Evolutionary conservation across 2,113 vertebrate genomes (phyloP), one percentile per base, ranked within the genome.

Genomic region (Eubucco bourcierii): DNA sequence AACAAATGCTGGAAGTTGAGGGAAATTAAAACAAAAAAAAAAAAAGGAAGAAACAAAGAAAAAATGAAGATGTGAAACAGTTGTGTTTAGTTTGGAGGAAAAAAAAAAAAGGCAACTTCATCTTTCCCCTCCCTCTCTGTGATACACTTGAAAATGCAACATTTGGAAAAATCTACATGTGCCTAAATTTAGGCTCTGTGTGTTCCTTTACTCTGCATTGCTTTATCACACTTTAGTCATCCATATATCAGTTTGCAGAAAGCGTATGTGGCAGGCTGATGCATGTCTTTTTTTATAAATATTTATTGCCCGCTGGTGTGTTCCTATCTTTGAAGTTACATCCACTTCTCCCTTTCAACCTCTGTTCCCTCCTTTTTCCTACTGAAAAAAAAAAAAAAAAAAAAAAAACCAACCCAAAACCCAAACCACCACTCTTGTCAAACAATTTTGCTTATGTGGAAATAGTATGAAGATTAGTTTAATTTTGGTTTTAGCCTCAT

Each of bases 231-330:
- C 95, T 96, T 96, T 95, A 96, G 92, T 92, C 94, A 96, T 92
- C 92, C 80, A 79, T 97, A 91, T 79, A 96, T 96, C 83, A 95
- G 93, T 90, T 85, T 82, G 68, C 94, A 67, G 84, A 94, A 97
- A 95, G 83, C 20, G 3, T 93, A 90, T 94, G 78, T 93, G 92
- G 74, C 93, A 96, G 90, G 91, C 86, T 97, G 97, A 97, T 96
- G 90, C 90, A 91, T 95, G 93, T 87, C 94, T 97, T 96, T 84
- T 96, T 97, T 98, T 96, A 97, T 97, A 98, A 98, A 97, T 97
- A 97, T 97, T 97, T 97, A 97, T 97, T 96, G 93, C 80, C 79
- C 92, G 95, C 74, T 90, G 79, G 63, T 95, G 77, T 84, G 82
- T 92, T 96, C 78, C 39, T 92, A 31, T 97, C 95, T 97, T 98